phyloP scores from a whole-genome alignment of 2,113 vertebrate species.

The Oreocharis arfaki region DNA sequence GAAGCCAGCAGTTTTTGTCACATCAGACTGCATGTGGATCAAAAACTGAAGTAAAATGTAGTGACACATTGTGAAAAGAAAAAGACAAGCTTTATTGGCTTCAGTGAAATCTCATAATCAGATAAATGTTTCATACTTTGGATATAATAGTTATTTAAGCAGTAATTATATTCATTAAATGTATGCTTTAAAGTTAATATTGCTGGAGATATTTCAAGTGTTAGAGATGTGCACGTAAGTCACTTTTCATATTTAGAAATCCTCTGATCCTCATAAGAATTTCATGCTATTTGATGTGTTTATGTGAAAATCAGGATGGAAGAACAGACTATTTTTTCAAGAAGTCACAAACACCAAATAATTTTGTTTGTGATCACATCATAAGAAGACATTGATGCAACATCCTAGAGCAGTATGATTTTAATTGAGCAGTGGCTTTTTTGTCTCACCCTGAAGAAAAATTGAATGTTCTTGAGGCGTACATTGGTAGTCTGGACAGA shows the following conservation, averaged over 20 bases:
- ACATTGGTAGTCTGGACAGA: not conserved
- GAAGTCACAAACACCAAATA: not conserved
- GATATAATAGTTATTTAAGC: slow-evolving; percentile 10
- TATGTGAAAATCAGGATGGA: not conserved
- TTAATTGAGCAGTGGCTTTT: not conserved
- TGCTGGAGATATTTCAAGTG: not conserved
- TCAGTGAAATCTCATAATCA: slow-evolving; percentile 24
- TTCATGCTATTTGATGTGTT: not conserved
- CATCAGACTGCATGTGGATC: slow-evolving; percentile 50
- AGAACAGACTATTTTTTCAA: not conserved
- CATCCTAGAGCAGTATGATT: not conserved
- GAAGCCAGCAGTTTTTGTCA: slow-evolving; percentile 21
- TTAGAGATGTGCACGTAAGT: not conserved
- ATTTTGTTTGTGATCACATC: not conserved
- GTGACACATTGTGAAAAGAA: slow-evolving; percentile 19
- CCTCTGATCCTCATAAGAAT: not conserved
- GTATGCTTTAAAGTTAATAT: slow-evolving; percentile 10
- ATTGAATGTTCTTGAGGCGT: not conserved
- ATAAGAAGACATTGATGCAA: not conserved
- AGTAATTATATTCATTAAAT: slow-evolving; percentile 17
- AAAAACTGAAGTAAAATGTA: slow-evolving; percentile 38
- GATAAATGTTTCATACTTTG: slow-evolving; percentile 24
- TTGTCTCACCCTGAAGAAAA: not conserved
- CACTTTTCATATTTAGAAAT: not conserved
- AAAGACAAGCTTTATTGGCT: slow-evolving; percentile 24